Percentiles rank a stretch among this genome's conserved stretches.
Conservation (phyloP, 1,140 invertebrate species). For the Drosophila parvula region DNA sequence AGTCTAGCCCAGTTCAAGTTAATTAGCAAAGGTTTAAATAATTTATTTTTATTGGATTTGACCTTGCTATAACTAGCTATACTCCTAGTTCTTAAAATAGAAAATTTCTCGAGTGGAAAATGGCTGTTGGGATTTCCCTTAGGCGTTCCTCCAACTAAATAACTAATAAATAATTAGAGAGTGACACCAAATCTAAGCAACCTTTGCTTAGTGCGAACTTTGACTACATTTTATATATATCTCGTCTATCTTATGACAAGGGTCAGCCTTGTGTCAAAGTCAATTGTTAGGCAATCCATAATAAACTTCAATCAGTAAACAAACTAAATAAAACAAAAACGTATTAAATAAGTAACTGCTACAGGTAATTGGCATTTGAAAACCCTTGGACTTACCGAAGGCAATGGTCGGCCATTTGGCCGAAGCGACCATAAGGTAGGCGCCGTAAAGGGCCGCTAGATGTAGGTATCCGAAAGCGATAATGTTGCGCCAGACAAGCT, state of each 20-base stretch:
- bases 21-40: not conserved
- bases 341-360: not conserved
- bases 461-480: slow-evolving; percentile 94
- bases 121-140: too few relatives aligned
- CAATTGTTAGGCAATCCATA: not conserved
- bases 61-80: not conserved
- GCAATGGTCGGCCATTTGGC: slow-evolving; percentile 91
- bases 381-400: slow-evolving; percentile 88
- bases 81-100: not conserved
- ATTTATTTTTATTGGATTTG: not conserved
- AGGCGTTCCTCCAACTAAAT: too few relatives aligned
- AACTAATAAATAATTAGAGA: too few relatives aligned
- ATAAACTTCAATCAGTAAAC: not conserved
- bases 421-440: slow-evolving; percentile 91
- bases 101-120: not conserved
- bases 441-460: slow-evolving; percentile 92
- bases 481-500: slow-evolving; percentile 97
- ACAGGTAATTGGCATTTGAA: not conserved
- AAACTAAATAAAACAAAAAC: not conserved
- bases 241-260: too few relatives aligned
- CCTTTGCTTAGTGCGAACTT: too few relatives aligned
- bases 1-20: not conserved
- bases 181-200: too few relatives aligned
- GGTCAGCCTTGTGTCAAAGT: not conserved
- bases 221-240: too few relatives aligned